These are phyloP conservation scores for Dasysyrphus albostriatus DNA, from an alignment of 2,888 invertebrate species.

Conservation along the genomic window DNA sequence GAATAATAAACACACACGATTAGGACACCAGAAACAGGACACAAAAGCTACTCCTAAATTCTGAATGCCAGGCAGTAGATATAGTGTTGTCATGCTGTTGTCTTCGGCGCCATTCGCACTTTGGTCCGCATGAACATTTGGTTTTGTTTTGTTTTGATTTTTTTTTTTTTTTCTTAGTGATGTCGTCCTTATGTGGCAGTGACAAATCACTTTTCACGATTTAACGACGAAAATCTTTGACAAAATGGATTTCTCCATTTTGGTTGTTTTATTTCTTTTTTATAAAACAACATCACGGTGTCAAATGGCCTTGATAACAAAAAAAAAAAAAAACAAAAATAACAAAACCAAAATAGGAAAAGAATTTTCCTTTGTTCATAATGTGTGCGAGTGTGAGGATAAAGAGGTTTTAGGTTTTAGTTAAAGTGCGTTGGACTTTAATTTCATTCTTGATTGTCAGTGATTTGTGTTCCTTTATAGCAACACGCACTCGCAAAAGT, in stretches of 20 bases:
- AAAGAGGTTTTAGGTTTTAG: slow-evolving; percentile 15
- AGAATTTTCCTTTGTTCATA: slow-evolving; percentile 12
- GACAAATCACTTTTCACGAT: slow-evolving; percentile 72
- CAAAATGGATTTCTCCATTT: slow-evolving; percentile 66
- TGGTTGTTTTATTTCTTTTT: slow-evolving; percentile 58
- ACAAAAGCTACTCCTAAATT: slow-evolving; percentile 51
- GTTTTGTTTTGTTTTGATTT: background rate
- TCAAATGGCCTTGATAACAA: slow-evolving; percentile 54
- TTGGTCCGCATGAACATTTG: slow-evolving; percentile 56
- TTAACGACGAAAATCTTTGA: slow-evolving; percentile 69
- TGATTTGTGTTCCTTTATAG: slow-evolving; percentile 64
- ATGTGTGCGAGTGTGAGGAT: background rate
- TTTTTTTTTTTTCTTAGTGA: background rate
- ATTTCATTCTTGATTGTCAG: slow-evolving; percentile 63
- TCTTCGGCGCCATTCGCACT: slow-evolving; percentile 63
- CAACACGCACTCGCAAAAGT: slow-evolving; percentile 33
- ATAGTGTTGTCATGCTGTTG: slow-evolving; percentile 66
- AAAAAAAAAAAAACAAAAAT: slow-evolving; percentile 19
- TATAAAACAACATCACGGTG: slow-evolving; percentile 34
- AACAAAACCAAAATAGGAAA: too few species aligned
- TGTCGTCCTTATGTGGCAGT: slow-evolving; percentile 53
- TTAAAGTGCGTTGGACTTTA: slow-evolving; percentile 62
- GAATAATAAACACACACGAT: slow-evolving; percentile 20
- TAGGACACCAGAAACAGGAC: slow-evolving; percentile 14
- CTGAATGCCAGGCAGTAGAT: slow-evolving; percentile 43